These are phyloP conservation scores for Tetropium fuscum DNA, from an alignment of 2,888 invertebrate genomes.

Conservation along the genomic window DNA sequence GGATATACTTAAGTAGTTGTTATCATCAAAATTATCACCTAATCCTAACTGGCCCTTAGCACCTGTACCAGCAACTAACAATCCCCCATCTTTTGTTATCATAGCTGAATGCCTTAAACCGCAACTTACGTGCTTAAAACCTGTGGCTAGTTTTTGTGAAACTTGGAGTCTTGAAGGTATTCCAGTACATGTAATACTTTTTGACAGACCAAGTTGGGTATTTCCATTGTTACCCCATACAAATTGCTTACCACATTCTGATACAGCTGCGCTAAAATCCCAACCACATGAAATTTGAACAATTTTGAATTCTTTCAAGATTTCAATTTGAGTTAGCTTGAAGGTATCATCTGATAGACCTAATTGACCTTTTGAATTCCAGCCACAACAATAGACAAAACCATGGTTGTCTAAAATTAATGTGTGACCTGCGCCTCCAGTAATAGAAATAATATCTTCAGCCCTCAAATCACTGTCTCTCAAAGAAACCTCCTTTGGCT, in stretches of 20 bases:
- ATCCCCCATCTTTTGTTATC: slow-evolving; percentile 72
- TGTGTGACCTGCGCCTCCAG: slow-evolving; percentile 84
- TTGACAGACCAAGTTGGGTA: slow-evolving; percentile 78
- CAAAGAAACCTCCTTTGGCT: slow-evolving; percentile 67
- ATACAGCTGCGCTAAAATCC: slow-evolving; percentile 83
- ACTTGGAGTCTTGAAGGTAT: slow-evolving; percentile 64
- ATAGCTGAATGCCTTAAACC: slow-evolving; percentile 78
- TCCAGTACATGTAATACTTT: slow-evolving; percentile 64
- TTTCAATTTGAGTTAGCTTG: slow-evolving; percentile 73
- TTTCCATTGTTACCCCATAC: slow-evolving; percentile 88
- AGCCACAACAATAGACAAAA: slow-evolving; percentile 81
- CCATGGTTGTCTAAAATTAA: slow-evolving; percentile 76
- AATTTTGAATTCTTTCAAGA: slow-evolving; percentile 69
- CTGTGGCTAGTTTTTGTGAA: slow-evolving; percentile 65
- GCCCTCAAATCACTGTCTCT: slow-evolving; percentile 59
- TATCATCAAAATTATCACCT: slow-evolving; percentile 64
- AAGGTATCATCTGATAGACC: slow-evolving; percentile 70
- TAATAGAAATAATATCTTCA: slow-evolving; percentile 72
- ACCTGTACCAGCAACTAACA: slow-evolving; percentile 76
- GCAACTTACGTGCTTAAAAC: slow-evolving; percentile 73
- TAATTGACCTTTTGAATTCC: slow-evolving; percentile 81
- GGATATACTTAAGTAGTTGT: slow-evolving; percentile 65
- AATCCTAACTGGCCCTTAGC: slow-evolving; percentile 78
- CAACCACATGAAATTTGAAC: slow-evolving; percentile 81
- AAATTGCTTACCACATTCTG: slow-evolving; percentile 76